Evolutionary conservation across 2,797 vertebrate species (phyloP).

Genomic region (Holocentrus rufus): DNA sequence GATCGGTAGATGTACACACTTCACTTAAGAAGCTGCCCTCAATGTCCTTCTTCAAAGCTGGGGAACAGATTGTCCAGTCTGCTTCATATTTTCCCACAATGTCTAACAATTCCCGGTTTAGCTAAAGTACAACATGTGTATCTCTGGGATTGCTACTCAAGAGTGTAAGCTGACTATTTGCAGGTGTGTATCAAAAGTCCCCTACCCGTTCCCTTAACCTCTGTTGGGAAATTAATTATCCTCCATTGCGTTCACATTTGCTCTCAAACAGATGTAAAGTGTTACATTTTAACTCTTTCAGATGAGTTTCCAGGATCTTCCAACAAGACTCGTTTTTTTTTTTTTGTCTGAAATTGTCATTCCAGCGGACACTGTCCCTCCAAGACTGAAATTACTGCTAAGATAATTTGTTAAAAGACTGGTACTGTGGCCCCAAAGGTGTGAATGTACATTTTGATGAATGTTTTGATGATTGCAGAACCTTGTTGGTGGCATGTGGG

Average conservation of each 20-base stretch:
- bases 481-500: slow-evolving; percentile 55
- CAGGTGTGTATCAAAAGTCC: slow-evolving; percentile 46
- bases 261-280: slow-evolving; percentile 30
- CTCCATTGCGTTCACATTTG: slow-evolving; percentile 16
- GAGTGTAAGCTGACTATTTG: slow-evolving; percentile 50
- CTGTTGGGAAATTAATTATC: slow-evolving; percentile 41
- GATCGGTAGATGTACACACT: neutral
- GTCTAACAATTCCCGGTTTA: slow-evolving; percentile 32
- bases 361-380: slow-evolving; percentile 68
- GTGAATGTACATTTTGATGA: slow-evolving; percentile 79
- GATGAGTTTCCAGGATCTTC: slow-evolving; percentile 75
- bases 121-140: slow-evolving; percentile 47
- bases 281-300: slow-evolving; percentile 50
- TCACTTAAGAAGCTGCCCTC: neutral
- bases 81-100: slow-evolving; percentile 30
- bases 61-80: slow-evolving; percentile 5
- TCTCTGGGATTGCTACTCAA: slow-evolving; percentile 58
- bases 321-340: too few relatives aligned
- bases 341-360: slow-evolving; percentile 71
- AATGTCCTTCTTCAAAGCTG: neutral
- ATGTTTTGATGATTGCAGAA: slow-evolving; percentile 68
- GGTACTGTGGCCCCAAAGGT: slow-evolving; percentile 68
- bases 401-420: slow-evolving; percentile 50
- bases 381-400: slow-evolving; percentile 60
- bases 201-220: slow-evolving; percentile 17